Evolutionary conservation across 2,888 invertebrate genomes (phyloP), one percentile per base, ranked within the genome.

Genomic region (Cephus nigrinus): DNA sequence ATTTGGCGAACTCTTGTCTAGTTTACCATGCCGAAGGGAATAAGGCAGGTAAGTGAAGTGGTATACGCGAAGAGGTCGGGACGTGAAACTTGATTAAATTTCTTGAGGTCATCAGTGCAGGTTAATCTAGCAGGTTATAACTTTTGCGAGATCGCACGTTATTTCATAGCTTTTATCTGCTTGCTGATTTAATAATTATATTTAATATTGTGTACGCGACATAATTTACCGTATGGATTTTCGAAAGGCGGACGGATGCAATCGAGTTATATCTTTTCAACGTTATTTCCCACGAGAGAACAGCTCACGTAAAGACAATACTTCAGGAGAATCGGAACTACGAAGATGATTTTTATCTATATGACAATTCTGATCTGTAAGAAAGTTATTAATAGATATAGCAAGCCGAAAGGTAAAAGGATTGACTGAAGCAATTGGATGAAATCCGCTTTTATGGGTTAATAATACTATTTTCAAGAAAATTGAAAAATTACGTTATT

Each of bases 41-140:
- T 68, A 69, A 69, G 34, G 33, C 34, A n/a, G 75, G 69, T n/a
- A 75, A n/a, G 68, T 36, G 73, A 75, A 73, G 34, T 75, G 32
- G 78, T 75, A 79, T 71, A 34, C 73, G 68, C 68, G 33, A 73
- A 35, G 73, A 76, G 36, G 69, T 75, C 69, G 75, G 68, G 76
- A 78, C 75, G 77, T 40, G 79, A 79, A 80, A 80, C 78, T 82
- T 83, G 81, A 83, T 83, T 83, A 82, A 82, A 83, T 82, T 82
- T 83, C 80, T 81, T 80, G 80, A 69, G 79, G 75, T 81, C 81
- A 77, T 81, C 82, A 80, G 81, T 76, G 80, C 80, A 81, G 80
- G 80, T 82, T 82, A 83, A 83, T 82, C 81, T 79, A 77, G 69
- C 77, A 2, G 23, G 76, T 76, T 77, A 76, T 83, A 81, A 81